These are phyloP conservation scores for Drosophila persimilis DNA, from an alignment of 1,140 invertebrate genomes.

Conservation along the genomic window DNA sequence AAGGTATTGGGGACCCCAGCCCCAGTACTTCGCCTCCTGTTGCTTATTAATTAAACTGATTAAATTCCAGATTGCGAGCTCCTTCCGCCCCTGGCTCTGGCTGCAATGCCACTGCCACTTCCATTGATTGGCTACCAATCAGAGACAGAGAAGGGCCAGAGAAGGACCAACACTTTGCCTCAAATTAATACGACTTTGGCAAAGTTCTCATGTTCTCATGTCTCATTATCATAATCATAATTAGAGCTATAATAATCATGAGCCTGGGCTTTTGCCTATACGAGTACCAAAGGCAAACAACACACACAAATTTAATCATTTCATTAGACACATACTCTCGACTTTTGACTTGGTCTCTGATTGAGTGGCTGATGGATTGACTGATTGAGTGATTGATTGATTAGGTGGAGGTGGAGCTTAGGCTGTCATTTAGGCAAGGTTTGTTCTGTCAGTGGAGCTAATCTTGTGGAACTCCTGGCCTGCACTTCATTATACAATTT, in stretches of 20 bases:
- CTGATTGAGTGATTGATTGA: constrained; percentile 1
- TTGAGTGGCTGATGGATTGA: constrained; percentile 34
- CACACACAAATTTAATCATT: constrained; percentile 64
- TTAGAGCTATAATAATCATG: constrained; percentile 52
- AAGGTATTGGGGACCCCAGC: background rate
- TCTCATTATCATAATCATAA: constrained; percentile 18
- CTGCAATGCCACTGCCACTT: constrained; percentile 14
- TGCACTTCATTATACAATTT: constrained; percentile 38
- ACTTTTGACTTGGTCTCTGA: constrained; percentile 37
- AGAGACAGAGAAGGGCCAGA: background rate
- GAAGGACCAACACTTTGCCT: constrained; percentile 29
- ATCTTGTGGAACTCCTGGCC: constrained; percentile 7
- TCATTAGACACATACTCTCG: constrained; percentile 30
- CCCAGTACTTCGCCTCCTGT: constrained; percentile 2
- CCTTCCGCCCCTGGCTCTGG: too few relatives aligned
- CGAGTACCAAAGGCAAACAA: constrained; percentile 48
- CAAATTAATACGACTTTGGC: constrained; percentile 50
- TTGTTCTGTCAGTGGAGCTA: constrained; percentile 6
- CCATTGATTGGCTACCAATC: constrained; percentile 43
- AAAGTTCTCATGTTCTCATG: constrained; percentile 25
- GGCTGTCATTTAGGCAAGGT: background rate
- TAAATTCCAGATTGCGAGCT: constrained; percentile 56
- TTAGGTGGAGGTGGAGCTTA: constrained; percentile 4
- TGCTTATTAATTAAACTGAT: constrained; percentile 77
- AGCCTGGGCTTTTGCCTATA: background rate